Percentiles rank a stretch among this genome's conserved stretches.
Evolutionary conservation across 2,113 vertebrate genomes (phyloP).

Genomic region (Corythornis vintsioides): DNA sequence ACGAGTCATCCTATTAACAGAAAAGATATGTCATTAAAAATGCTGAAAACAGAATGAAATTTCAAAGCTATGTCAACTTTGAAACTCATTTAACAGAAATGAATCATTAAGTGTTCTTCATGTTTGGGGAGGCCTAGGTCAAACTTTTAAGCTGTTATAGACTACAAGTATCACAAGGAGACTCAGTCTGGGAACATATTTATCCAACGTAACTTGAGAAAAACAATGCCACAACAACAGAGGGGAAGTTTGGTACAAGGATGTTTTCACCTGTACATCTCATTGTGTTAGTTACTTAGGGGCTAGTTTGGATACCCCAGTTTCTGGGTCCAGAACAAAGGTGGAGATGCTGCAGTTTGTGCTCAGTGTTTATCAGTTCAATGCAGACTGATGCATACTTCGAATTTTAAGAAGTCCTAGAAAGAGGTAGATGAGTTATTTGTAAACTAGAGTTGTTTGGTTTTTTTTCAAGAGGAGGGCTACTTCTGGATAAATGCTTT

Average conservation of each 20-base stretch:
- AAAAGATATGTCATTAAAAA: background rate
- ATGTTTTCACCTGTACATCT: background rate
- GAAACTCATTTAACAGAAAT: background rate
- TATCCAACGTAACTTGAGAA: background rate
- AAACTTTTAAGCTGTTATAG: background rate
- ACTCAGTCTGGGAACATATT: background rate
- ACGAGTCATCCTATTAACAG: background rate
- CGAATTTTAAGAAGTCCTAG: background rate
- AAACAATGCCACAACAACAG: background rate
- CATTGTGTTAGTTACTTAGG: background rate
- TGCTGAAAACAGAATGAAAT: background rate
- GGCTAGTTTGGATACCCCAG: background rate
- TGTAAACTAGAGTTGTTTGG: background rate
- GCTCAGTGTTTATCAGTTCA: background rate
- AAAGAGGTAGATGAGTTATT: background rate
- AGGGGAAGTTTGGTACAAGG: rapidly evolving
- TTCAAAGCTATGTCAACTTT: background rate
- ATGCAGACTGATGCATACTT: background rate
- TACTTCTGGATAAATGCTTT: background rate
- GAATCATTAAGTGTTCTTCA: background rate
- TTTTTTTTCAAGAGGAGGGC: background rate
- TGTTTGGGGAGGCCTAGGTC: background rate
- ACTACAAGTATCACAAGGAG: background rate
- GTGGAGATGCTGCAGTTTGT: background rate
- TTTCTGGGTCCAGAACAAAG: background rate